A percentile compares a stretch with the other conserved stretches of the same genome.
Conservation (phyloP, 2,797 vertebrate species). For the Rhinichthys osculus region DNA sequence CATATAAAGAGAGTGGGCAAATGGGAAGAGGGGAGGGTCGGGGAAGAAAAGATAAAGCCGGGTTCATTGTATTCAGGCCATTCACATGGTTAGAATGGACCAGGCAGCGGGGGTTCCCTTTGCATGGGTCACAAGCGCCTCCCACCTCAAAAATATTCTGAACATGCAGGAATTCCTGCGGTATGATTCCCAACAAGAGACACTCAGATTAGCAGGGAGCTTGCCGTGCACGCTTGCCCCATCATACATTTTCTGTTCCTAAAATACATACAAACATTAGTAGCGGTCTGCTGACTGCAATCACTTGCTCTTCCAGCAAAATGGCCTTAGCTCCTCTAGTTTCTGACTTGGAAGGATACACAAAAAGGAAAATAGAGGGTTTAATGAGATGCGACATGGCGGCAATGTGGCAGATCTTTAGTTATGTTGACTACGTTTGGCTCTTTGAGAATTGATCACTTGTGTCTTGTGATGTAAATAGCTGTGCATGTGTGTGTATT, state of each 20-base stretch:
- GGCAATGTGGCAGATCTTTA: slow-evolving; percentile 33
- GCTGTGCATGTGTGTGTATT: slow-evolving; percentile 27
- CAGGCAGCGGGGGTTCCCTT: slow-evolving; percentile 80
- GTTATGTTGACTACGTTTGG: not conserved
- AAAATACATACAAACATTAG: slow-evolving; percentile 49
- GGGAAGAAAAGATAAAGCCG: slow-evolving; percentile 83
- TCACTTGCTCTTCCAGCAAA: slow-evolving; percentile 45
- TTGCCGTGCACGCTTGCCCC: slow-evolving; percentile 53
- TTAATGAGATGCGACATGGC: slow-evolving; percentile 40
- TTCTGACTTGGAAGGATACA: slow-evolving; percentile 13
- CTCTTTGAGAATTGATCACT: slow-evolving; percentile 23
- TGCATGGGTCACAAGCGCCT: slow-evolving; percentile 76
- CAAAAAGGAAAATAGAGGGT: slow-evolving; percentile 16
- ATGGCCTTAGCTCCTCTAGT: slow-evolving; percentile 3
- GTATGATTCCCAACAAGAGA: slow-evolving; percentile 72
- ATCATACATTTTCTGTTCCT: slow-evolving; percentile 51
- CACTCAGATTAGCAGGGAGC: slow-evolving; percentile 62
- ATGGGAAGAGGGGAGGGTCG: slow-evolving; percentile 61
- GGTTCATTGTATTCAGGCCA: slow-evolving; percentile 92
- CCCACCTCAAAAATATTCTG: slow-evolving; percentile 78
- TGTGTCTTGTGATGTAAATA: slow-evolving; percentile 7
- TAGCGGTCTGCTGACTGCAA: slow-evolving; percentile 41
- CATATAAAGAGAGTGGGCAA: slow-evolving; percentile 43
- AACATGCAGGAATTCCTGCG: slow-evolving; percentile 80
- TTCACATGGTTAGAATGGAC: slow-evolving; percentile 87